Percentiles rank a stretch among this genome's conserved stretches.
Evolutionary conservation across 2,797 vertebrate genomes (phyloP).

Genomic region (Carcharodon carcharias): DNA sequence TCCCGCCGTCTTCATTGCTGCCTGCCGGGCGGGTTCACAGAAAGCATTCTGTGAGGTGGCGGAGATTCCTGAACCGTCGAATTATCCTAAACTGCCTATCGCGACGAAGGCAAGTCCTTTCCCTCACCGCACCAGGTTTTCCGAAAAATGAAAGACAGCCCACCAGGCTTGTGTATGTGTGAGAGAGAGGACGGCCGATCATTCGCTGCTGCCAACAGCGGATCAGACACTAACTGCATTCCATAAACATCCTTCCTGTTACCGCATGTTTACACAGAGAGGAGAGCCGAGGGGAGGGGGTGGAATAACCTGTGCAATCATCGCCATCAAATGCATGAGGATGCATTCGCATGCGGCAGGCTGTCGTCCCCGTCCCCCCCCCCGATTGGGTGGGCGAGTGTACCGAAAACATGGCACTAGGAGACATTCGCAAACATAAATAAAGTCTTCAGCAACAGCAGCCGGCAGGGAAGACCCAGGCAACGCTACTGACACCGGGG

Average conservation of each 20-base stretch:
- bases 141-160: background rate
- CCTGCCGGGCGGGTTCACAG: background rate
- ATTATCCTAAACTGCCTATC: background rate
- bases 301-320: background rate
- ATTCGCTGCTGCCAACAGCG: background rate
- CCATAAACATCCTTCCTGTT: background rate
- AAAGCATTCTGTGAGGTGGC: background rate
- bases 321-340: background rate
- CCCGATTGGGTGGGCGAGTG: background rate
- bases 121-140: background rate
- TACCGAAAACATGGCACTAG: background rate
- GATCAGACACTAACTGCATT: constrained; percentile 19
- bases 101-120: background rate
- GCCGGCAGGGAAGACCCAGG: background rate
- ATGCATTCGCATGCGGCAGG: background rate
- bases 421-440: background rate
- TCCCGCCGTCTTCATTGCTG: background rate
- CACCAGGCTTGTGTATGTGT: background rate
- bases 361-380: background rate
- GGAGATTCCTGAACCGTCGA: background rate
- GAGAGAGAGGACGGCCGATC: background rate
- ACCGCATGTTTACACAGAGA: background rate
- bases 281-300: too few relatives aligned
- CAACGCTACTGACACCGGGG: background rate
- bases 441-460: background rate